phyloP scores from a whole-genome alignment of 2,797 vertebrate genomes.

The Galaxias olidus region DNA sequence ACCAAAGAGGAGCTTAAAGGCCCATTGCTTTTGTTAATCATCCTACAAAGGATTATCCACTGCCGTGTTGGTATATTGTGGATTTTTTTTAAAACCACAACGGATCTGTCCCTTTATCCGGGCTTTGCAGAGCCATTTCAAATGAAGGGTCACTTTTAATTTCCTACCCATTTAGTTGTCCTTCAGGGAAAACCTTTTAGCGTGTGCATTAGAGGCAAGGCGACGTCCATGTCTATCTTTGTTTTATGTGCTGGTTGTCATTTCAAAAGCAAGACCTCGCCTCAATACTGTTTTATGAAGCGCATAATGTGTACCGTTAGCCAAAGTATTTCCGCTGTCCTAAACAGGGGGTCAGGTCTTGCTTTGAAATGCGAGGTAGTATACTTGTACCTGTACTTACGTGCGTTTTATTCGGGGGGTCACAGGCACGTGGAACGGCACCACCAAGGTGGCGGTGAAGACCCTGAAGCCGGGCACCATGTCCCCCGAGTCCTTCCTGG shows the following conservation, averaged over 20 bases:
- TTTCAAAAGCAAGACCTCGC: constrained; percentile 21
- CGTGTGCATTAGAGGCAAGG: constrained; percentile 34
- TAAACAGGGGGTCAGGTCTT: constrained; percentile 16
- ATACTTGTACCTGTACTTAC: constrained; percentile 18
- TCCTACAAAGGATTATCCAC: constrained; percentile 54
- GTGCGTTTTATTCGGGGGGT: constrained; percentile 21
- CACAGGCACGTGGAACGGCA: constrained; percentile 97
- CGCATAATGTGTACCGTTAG: not conserved
- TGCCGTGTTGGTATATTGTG: constrained; percentile 34
- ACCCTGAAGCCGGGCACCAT: constrained; percentile 97
- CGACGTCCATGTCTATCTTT: constrained; percentile 31
- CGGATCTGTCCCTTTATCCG: constrained; percentile 22
- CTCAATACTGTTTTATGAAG: not conserved
- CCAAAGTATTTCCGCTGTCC: constrained; percentile 14
- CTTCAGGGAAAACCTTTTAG: constrained; percentile 18
- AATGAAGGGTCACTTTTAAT: constrained; percentile 41
- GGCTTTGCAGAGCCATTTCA: constrained; percentile 41
- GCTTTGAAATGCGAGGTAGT: constrained; percentile 22
- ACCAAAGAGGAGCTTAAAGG: constrained; percentile 33
- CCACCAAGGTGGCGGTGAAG: constrained; percentile 98
- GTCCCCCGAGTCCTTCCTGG: constrained; percentile 96
- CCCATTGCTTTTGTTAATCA: constrained; percentile 54
- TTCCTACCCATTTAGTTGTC: constrained; percentile 43
- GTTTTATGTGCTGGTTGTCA: constrained; percentile 34
- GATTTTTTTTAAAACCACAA: constrained; percentile 31